These are phyloP conservation scores for Verasper variegatus DNA, from an alignment of 2,113 vertebrate genomes.

Conservation along the genomic window DNA sequence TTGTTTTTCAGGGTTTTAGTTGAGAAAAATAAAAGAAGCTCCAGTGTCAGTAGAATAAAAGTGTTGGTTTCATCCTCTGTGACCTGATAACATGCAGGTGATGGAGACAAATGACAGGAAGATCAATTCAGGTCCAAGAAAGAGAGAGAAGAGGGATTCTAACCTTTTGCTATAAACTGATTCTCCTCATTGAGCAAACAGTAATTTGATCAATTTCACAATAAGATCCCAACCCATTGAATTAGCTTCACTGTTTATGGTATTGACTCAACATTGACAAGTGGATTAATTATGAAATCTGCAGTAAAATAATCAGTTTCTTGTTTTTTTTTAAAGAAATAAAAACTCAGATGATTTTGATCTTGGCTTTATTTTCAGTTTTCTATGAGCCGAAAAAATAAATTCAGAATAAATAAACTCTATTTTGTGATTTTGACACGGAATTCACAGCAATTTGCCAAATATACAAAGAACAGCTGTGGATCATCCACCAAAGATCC, in stretches of 20 bases:
- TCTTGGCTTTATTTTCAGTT: not conserved
- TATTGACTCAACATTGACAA: not conserved
- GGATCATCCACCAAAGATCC: not conserved
- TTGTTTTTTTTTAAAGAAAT: not conserved
- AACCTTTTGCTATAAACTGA: not conserved
- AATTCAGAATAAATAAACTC: conserved; percentile 10
- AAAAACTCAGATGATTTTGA: not conserved
- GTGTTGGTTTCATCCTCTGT: not conserved
- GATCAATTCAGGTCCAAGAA: not conserved
- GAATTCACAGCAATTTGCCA: conserved; percentile 24
- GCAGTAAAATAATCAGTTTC: too few species aligned
- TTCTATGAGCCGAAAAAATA: conserved; percentile 28
- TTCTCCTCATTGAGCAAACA: too few species aligned
- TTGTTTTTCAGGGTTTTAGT: not conserved
- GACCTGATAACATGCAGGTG: not conserved
- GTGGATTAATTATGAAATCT: not conserved
- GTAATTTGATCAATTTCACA: too few species aligned
- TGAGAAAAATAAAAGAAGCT: not conserved
- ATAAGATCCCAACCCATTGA: not conserved
- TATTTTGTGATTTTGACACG: conserved; percentile 12
- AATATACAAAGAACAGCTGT: conserved; percentile 48
- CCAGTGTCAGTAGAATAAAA: not conserved
- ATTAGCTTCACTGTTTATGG: not conserved
- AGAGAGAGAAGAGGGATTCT: not conserved
- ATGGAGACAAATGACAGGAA: not conserved